phyloP scores from a whole-genome alignment of 2,888 invertebrate species.

The Eumacrocentrus americanus region DNA sequence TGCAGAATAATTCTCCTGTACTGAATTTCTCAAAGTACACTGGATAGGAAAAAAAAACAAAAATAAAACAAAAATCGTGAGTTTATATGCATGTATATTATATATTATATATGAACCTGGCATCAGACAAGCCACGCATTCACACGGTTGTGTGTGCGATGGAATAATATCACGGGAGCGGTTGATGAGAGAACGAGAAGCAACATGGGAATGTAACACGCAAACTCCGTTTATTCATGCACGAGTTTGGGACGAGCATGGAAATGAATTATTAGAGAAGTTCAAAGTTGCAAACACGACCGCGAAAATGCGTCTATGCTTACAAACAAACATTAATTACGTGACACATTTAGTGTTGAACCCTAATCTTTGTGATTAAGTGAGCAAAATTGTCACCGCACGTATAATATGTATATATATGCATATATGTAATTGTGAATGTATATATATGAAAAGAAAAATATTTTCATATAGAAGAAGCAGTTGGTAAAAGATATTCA shows the following conservation, averaged over 20 bases:
- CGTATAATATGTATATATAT: no score
- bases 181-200: constrained; percentile 8
- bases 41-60: not conserved
- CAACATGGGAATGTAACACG: constrained; percentile 12
- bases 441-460: no score
- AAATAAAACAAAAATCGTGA: no score
- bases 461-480: not conserved
- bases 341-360: constrained; percentile 31
- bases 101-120: no score
- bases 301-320: constrained; percentile 32
- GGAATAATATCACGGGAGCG: not conserved
- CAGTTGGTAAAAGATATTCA: not conserved
- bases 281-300: constrained; percentile 36
- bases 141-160: not conserved
- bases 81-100: no score
- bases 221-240: constrained; percentile 36
- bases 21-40: not conserved
- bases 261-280: constrained; percentile 37
- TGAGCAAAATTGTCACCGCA: not conserved
- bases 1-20: not conserved
- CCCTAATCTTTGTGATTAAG: constrained; percentile 36
- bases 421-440: not conserved
- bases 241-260: constrained; percentile 32
- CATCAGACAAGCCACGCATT: not conserved
- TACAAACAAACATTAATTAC: constrained; percentile 36